Evolutionary conservation across 2,797 vertebrate genomes (phyloP), one percentile per base, ranked within the genome.

Genomic region (Cephalopachus bancanus): DNA sequence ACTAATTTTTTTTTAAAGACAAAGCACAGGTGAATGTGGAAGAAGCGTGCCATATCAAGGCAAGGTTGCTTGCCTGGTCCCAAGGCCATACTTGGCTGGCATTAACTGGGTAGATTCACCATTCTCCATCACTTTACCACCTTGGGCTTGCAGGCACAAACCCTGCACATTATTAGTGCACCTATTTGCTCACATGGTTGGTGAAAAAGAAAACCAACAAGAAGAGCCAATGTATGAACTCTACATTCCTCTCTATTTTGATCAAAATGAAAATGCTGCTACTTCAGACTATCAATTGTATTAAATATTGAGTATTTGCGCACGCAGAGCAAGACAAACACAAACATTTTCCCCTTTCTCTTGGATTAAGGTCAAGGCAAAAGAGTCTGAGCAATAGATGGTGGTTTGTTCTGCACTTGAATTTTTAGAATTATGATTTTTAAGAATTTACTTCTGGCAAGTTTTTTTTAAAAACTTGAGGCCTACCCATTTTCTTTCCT

Each of bases 361-460:
- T 60, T 69, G 26, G 60, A 64, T 55, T 51, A 80, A 62, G 69
- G 2, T 44, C 28, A 74, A 57, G 26, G 10, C 69, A 62, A 65
- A 5, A 69, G 51, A 16, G 20, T 53, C 17, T 44, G n/a, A 69
- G 17, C 49, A 5, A 4, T 74, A 59, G 15, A 51, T 76, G 59
- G 20, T 92, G 33, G 37, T 59, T 93, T 57, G 12, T 26, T 65
- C 26, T 55, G 33, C 62, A 72, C 83, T 26, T 94, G 33, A 64
- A 24, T 55, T 75, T 88, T 76, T 60, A 81, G 59, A 90, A 16
- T 75, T 93, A 67, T 1, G 12, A n/a, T 64, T 44, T 92, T 83
- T 80, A 89, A 83, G 30, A 22, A 60, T 95, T 90, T 91, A 86
- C 49, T 71, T 94, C 51, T 79, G 33, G 28, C 22, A 71, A 57